Percentiles rank a stretch among this genome's conserved stretches.
Evolutionary conservation across 2,113 vertebrate genomes (phyloP).

Genomic region (Larimichthys crocea): DNA sequence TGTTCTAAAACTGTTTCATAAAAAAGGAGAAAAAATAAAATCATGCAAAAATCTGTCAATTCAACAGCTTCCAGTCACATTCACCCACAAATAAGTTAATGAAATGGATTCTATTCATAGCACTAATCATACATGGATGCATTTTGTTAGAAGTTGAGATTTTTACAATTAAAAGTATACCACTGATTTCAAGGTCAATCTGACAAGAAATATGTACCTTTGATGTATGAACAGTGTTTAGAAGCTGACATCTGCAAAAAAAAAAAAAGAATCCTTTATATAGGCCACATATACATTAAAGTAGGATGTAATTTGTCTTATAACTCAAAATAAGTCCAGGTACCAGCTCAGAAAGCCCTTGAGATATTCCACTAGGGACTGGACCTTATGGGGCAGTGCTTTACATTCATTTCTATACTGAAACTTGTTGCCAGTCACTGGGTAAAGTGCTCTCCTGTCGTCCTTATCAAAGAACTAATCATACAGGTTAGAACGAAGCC

Average conservation of each 20-base stretch:
- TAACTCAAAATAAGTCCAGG: conserved; percentile 40
- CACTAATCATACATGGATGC: background rate
- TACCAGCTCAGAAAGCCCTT: conserved; percentile 36
- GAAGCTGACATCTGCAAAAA: conserved; percentile 13
- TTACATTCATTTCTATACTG: conserved; percentile 15
- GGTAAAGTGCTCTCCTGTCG: conserved; percentile 27
- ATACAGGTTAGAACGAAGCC: conserved; percentile 22
- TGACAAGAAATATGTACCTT: background rate
- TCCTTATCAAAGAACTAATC: conserved; percentile 48
- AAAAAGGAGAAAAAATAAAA: background rate
- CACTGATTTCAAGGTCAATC: conserved; percentile 4
- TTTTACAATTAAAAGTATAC: background rate
- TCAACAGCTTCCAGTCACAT: background rate
- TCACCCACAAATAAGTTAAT: background rate
- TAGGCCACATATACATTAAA: conserved; percentile 15
- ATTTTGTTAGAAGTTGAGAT: background rate
- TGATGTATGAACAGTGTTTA: conserved; percentile 17
- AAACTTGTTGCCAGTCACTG: conserved; percentile 24
- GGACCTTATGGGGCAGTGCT: conserved; percentile 3
- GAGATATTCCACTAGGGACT: conserved; percentile 13
- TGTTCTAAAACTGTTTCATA: background rate
- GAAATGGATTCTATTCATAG: background rate
- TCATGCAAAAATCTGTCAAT: conserved; percentile 2
- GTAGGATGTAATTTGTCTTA: conserved; percentile 25
- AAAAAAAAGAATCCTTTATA: background rate